Base-by-base conservation (phyloP, 2,888 invertebrate genomes). In the Acleris holmiana region DNA sequence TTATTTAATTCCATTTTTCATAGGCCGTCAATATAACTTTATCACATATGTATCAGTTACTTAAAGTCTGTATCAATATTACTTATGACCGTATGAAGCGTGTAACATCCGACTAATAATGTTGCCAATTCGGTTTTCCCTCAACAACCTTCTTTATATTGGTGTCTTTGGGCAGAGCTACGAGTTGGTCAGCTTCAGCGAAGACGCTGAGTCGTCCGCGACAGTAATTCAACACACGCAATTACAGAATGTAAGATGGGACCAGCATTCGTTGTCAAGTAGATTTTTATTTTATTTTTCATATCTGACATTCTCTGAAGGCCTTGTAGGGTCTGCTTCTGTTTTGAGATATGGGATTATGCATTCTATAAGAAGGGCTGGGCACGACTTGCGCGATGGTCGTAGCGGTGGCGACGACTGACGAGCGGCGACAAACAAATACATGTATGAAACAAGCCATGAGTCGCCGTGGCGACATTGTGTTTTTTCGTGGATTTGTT, bases 191-290 rank as follows among this genome's bases (percentile, higher is more conserved):
- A 65, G 54, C 65, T 65, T 65, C 65, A 57, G 56, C 56, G 65
- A 65, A 40, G 65, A 65, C 25, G 60, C 59, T 4, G 65, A 65
- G 46, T 49, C 64, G 7, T 64, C 64, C 41, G 53, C 65, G 41
- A 65, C 65, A 35, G 65, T 65, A 23, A 65, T 65, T 3, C 65
- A 65, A n/a, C 65, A 65, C 59, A 65, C 65, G 18, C 65, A 65
- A 50, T 54, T 65, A 49, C 65, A 65, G 60, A 65, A 65, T 65
- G 65, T 65, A 65, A 65, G 65, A 48, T 15, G 25, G 44, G 29
- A 47, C 47, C 47, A 19, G 56, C 56, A 47, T 44, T 21, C 55
- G 29, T 47, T 25, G 56, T 57, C 56, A 46, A 57, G 56, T 57
- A 57, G 56, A 47, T 29, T 25, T 29, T 47, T 18, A 21, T 46